Evolutionary conservation across 2,888 invertebrate genomes (phyloP).

Genomic region (Phasia obesa): DNA sequence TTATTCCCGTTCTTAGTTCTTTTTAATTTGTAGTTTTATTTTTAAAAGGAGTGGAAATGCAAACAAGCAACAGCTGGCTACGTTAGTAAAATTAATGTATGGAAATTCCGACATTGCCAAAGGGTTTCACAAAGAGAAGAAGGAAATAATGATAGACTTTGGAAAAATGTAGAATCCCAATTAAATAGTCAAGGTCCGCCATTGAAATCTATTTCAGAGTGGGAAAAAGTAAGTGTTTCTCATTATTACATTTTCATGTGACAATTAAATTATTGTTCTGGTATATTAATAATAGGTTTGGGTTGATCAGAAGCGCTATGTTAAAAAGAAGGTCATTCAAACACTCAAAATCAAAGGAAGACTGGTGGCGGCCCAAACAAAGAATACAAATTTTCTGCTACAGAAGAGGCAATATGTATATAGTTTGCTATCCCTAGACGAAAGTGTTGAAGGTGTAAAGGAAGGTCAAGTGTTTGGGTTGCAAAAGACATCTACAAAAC

Average conservation of each 20-base stretch:
- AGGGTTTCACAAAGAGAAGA: conserved; percentile 11
- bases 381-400: conserved; percentile 1
- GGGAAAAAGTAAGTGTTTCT: neutral
- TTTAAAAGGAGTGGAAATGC: too few species aligned
- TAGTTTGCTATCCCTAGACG: neutral
- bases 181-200: conserved; percentile 1
- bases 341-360: neutral
- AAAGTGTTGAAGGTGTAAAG: conserved; percentile 1
- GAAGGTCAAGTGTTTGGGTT: neutral
- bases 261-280: neutral
- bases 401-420: conserved; percentile 5
- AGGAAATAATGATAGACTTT: neutral
- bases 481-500: neutral
- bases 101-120: neutral
- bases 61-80: too few species aligned
- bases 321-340: neutral
- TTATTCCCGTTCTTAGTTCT: too few species aligned
- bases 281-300: neutral
- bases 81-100: neutral
- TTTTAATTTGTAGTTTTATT: too few species aligned
- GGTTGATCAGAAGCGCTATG: neutral
- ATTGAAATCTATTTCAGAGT: neutral
- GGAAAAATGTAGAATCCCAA: neutral
- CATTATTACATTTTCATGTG: neutral
- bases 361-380: neutral